Conservation (phyloP, 2,888 invertebrate species). For the Tyria jacobaeae region DNA sequence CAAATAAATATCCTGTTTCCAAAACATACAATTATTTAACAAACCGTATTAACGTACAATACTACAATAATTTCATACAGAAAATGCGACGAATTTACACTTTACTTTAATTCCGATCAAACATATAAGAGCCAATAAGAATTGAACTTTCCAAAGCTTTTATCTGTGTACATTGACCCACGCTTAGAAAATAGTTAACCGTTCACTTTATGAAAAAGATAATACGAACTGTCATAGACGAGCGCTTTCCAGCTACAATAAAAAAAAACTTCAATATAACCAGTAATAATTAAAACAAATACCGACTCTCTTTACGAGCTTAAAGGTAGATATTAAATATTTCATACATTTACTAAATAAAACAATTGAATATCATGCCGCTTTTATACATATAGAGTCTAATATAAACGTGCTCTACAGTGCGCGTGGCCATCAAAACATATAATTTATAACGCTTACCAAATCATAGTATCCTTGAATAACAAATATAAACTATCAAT, state of each 20-base stretch:
- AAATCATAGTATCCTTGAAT: slow-evolving; percentile 53
- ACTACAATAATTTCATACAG: neutral
- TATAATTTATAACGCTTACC: slow-evolving; percentile 59
- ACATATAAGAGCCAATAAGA: slow-evolving; percentile 9
- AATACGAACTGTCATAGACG: slow-evolving; percentile 7
- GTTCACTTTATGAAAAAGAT: slow-evolving; percentile 31
- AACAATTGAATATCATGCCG: slow-evolving; percentile 27
- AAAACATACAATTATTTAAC: neutral
- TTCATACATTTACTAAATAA: slow-evolving; percentile 21
- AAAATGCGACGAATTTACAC: neutral
- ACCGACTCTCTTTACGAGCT: slow-evolving; percentile 1
- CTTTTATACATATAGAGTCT: slow-evolving; percentile 19
- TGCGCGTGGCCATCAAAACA: slow-evolving; percentile 62
- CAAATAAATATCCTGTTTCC: no score
- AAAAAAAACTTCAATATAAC: slow-evolving; percentile 9
- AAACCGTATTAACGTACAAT: neutral
- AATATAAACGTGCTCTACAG: slow-evolving; percentile 56
- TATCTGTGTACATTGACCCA: slow-evolving; percentile 22
- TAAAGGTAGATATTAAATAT: slow-evolving; percentile 2
- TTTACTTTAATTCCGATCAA: neutral
- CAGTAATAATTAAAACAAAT: neutral
- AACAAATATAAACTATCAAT: slow-evolving; percentile 26
- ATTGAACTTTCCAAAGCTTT: slow-evolving; percentile 30
- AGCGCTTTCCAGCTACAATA: slow-evolving; percentile 32
- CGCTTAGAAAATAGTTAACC: slow-evolving; percentile 29